Evolutionary conservation across 2,797 vertebrate species (phyloP).

Genomic region (Lophius americanus): DNA sequence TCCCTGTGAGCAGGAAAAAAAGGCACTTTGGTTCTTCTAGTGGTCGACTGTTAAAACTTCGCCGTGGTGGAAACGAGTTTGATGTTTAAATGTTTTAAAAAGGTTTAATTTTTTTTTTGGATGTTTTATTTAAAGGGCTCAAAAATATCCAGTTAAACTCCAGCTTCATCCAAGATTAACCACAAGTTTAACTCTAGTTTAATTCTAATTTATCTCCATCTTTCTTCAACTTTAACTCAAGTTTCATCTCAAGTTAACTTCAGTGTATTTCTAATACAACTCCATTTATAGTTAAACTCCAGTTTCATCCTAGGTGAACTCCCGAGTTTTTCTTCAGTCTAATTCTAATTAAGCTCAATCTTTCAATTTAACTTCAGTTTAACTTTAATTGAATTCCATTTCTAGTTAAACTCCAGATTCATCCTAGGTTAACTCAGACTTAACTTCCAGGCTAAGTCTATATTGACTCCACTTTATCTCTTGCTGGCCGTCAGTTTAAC

Average conservation of each 20-base stretch:
- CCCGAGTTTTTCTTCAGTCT: no score
- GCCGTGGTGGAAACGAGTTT: background rate
- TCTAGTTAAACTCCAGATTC: background rate
- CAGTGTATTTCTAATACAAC: background rate
- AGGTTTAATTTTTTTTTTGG: constrained; percentile 12
- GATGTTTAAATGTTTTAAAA: constrained; percentile 1
- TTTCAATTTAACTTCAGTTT: background rate
- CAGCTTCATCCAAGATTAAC: background rate
- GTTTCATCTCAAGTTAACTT: background rate
- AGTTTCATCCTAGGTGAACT: no score
- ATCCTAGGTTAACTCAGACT: background rate
- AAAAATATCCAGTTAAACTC: background rate
- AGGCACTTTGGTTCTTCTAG: constrained; percentile 19
- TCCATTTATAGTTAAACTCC: background rate
- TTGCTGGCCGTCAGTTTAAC: background rate
- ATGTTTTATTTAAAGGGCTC: constrained; percentile 33
- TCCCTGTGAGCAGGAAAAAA: background rate
- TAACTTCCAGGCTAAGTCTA: background rate
- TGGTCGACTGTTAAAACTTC: constrained; percentile 22
- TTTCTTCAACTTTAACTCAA: background rate
- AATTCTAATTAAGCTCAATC: background rate
- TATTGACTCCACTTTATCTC: background rate
- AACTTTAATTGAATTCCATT: background rate
- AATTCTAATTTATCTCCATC: background rate
- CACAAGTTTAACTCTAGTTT: background rate